Evolutionary conservation across 2,888 invertebrate species (phyloP), one percentile per base, ranked within the genome.

Genomic region (Lithophane semibrunnea): DNA sequence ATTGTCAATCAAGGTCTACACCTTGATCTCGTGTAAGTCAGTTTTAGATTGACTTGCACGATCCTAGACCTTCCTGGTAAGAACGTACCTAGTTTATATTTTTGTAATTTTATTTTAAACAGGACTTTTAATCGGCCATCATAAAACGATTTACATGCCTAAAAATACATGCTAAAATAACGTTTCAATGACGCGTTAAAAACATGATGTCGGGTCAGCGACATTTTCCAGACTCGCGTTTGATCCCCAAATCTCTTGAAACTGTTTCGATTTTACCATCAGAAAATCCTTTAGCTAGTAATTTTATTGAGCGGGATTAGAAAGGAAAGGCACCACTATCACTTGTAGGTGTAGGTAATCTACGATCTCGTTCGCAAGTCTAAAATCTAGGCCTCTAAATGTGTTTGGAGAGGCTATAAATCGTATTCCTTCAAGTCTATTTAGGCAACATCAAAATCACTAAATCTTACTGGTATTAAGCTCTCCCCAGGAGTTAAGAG

Each of bases 131-230:
- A 68, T 52, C 24, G 24, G 2, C 16, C 10, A 42, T 60, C 67
- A 82, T 77, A 60, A 60, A 82, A 74, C 29, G 13, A 66, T 82
- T 68, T n/a, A 61, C 37, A 52, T n/a, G 9, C 24, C 58, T 68
- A 60, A 82, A 67, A 76, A 75, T 81, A 81, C 66, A 52, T 21
- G 42, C 9, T 67, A 44, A 81, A 52, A 76, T 68, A 68, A 73
- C 52, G 29, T 69, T 79, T 79, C 79, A 79, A 60, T 69, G 81
- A 83, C 56, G 73, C 79, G 65, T 79, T 42, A 69, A 61, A 83
- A 81, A 81, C 29, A 66, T 52, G 49, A 52, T 81, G 73, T 83
- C 61, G 73, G 81, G 65, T 79, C 84, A 79, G 44, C 37, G 78
- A 67, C 69, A 61, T 80, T 69, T 69, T 71, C 5, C 49, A 37